Base-by-base conservation (phyloP, 2,113 vertebrate genomes). In the Rhizomys pruinosus region DNA sequence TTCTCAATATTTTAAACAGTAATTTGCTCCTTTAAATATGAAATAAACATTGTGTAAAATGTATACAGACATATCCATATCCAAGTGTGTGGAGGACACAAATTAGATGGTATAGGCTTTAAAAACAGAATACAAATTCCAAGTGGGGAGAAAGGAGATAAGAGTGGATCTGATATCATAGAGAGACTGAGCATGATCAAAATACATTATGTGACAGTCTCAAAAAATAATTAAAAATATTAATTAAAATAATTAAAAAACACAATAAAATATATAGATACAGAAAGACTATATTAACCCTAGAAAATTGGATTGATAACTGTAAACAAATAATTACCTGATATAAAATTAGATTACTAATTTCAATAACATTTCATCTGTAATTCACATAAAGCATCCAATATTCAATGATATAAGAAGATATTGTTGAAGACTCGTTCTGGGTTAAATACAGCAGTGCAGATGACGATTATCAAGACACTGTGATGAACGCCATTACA, bases 11-110 rank as follows among this genome's bases (percentile, higher is more conserved):
- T 89, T 95, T 96, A 73, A 95, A 95, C 8, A 94, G 25, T 3
- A 95, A 55, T 69, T 44, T 52, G 68, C 0, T 0, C 97, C 94
- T 93, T 47, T 27, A 82, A 94, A 84, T 71, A 2, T 94, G 57
- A 95, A 96, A 94, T n/a, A 77, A 98, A 93, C 92, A 87, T 91
- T 91, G 1, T 44, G 17, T 85, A 78, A 88, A 9, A 19, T 84
- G 93, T 92, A 87, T 52, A 94, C 91, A 96, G 1, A 80, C 47
- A 52, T 7, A 52, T 11, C 47, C 47, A 52, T 7, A 52, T 11
- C 47, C 11, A 52, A 52, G 47, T 52, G 11, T 52, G 6, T 52
- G 11, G 47, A 52, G 47, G 47, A 52, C 47, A 52, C 47, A 52
- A 52, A 52, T 52, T 52, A 52, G 47, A 52, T 11, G 6, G 11